Base-by-base conservation (phyloP, 2,888 invertebrate species). In the Bombyx huttoni region DNA sequence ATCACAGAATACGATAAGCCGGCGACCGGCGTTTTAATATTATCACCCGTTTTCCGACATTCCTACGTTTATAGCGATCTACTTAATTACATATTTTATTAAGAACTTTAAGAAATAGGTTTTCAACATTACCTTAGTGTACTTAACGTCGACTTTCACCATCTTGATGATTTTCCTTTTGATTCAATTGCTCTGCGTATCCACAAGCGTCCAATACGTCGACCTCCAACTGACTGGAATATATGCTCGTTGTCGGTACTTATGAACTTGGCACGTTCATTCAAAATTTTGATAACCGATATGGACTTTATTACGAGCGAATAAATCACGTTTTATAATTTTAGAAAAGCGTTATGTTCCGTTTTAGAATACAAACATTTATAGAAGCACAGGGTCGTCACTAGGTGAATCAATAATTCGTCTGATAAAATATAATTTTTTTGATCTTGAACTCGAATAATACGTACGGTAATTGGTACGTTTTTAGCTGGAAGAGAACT, bases 61-160 rank as follows among this genome's bases (percentile, higher is more conserved):
- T 24, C 24, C 24, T 24, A 24, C 24, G 1, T 24, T 3, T 3
- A 24, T 24, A 24, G 24, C 24, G 24, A 24, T 24, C 24, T 24
- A 24, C 5, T 24, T 24, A 3, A 0, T 3, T 3, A 24, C 24
- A 24, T n/a, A n/a, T n/a, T n/a, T 2, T 24, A 24, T 24, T 24
- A 24, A 24, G 24, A 1, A 24, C 3, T 24, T 3, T 3, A 1
- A 24, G 24, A 24, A 24, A 24, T 24, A 24, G 3, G 24, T 24
- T 24, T 24, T 24, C 0, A 40, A 40, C 40, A 40, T 61, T 77
- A 90, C 90, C 85, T 89, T 85, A 8, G 86, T 90, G 56, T 90
- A 89, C 73, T 89, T 85, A 14, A 90, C 81, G 60, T 87, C 81
- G 54, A 89, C 84, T 68, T 81, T 81, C 62, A 86, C 86, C 89